Percentiles rank a stretch among this genome's conserved stretches.
Conservation (phyloP, 2,797 vertebrate genomes). For the Knipowitschia caucasica region DNA sequence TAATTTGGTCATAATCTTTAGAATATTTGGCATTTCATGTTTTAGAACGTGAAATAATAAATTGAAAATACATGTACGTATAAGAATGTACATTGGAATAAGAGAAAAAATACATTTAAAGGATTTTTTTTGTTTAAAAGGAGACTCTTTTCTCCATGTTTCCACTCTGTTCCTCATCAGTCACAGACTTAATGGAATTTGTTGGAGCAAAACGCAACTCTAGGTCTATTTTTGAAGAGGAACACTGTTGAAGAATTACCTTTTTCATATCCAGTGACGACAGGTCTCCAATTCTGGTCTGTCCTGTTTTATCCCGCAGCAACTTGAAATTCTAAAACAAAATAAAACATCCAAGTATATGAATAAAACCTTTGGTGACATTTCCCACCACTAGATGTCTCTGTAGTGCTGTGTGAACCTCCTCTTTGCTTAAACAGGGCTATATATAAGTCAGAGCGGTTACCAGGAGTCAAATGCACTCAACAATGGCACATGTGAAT, state of each 20-base stretch:
- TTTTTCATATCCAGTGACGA: slow-evolving; percentile 94
- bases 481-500: background rate
- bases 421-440: background rate
- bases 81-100: no score
- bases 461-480: background rate
- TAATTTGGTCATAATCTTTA: no score
- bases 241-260: slow-evolving; percentile 29
- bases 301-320: slow-evolving; percentile 90
- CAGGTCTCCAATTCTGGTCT: slow-evolving; percentile 88
- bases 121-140: no score
- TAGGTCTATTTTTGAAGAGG: no score
- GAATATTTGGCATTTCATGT: no score
- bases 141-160: no score
- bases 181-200: no score
- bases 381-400: background rate
- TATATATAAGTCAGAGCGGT: background rate
- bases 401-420: background rate
- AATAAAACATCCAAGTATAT: background rate
- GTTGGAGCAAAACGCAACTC: no score
- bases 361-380: background rate
- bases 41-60: no score
- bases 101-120: no score
- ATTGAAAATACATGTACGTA: no score
- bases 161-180: no score
- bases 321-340: slow-evolving; percentile 84